phyloP scores from a whole-genome alignment of 2,113 vertebrate genomes.

The Otolemur garnettii region DNA sequence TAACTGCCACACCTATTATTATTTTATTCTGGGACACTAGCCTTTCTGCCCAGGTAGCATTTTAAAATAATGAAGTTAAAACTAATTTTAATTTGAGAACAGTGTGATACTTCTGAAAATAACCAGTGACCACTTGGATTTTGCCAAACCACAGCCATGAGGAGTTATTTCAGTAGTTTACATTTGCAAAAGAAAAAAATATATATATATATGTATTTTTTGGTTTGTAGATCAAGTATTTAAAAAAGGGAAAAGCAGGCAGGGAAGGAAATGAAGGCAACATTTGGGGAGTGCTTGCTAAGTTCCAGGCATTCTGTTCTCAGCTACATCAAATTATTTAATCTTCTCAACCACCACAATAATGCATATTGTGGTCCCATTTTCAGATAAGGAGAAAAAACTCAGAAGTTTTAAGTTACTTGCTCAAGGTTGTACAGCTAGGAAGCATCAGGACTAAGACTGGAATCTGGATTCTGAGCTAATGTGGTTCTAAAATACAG shows the following conservation, averaged over 20 bases:
- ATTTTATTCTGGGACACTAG: constrained; percentile 5
- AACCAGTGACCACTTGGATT: not conserved
- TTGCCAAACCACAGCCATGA: not conserved
- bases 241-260: not conserved
- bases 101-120: not conserved
- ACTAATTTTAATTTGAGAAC: constrained; percentile 49
- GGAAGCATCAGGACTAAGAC: not conserved
- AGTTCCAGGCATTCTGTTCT: not conserved
- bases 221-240: not conserved
- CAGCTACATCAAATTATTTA: not conserved
- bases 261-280: not conserved
- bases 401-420: not conserved
- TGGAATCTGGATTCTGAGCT: not conserved
- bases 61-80: constrained; percentile 46
- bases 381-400: constrained; percentile 39
- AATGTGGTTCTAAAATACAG: not conserved
- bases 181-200: not conserved
- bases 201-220: not conserved
- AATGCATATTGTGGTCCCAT: not conserved
- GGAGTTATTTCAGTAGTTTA: not conserved
- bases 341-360: not conserved
- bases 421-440: not conserved
- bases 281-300: not conserved
- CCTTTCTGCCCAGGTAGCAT: not conserved
- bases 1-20: not conserved